phyloP scores from a whole-genome alignment of 1,140 invertebrate genomes.

The Venustaconcha ellipsiformis region DNA sequence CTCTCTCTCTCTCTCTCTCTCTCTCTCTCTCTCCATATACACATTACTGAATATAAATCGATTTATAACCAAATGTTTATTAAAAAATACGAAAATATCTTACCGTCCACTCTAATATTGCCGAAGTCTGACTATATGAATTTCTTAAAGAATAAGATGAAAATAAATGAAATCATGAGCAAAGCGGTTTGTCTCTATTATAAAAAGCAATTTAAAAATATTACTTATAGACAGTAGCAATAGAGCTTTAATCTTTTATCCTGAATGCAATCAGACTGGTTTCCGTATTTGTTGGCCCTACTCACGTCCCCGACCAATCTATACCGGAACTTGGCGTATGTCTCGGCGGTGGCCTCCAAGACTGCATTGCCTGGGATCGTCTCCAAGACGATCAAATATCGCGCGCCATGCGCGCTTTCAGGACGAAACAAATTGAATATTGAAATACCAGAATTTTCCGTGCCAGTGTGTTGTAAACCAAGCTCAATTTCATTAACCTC shows the following conservation, averaged over 20 bases:
- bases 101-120: too few species aligned
- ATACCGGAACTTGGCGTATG: background rate
- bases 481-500: constrained; percentile 19
- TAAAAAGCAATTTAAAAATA: too few species aligned
- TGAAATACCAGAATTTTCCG: constrained; percentile 27
- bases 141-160: too few species aligned
- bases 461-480: constrained; percentile 23
- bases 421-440: constrained; percentile 24
- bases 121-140: too few species aligned
- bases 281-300: constrained; percentile 20
- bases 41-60: too few species aligned
- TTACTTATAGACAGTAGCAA: constrained; percentile 7
- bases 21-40: too few species aligned
- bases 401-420: background rate
- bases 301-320: constrained; percentile 16
- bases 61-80: too few species aligned
- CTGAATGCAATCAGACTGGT: constrained; percentile 17
- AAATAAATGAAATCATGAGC: too few species aligned
- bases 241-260: constrained; percentile 18
- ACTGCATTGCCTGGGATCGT: constrained; percentile 16
- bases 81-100: too few species aligned
- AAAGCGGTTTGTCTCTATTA: too few species aligned
- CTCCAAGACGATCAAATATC: constrained; percentile 16
- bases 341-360: constrained; percentile 18
- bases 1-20: too few species aligned